phyloP scores from a whole-genome alignment of 1,140 invertebrate genomes.

The Camponotus vicinus region DNA sequence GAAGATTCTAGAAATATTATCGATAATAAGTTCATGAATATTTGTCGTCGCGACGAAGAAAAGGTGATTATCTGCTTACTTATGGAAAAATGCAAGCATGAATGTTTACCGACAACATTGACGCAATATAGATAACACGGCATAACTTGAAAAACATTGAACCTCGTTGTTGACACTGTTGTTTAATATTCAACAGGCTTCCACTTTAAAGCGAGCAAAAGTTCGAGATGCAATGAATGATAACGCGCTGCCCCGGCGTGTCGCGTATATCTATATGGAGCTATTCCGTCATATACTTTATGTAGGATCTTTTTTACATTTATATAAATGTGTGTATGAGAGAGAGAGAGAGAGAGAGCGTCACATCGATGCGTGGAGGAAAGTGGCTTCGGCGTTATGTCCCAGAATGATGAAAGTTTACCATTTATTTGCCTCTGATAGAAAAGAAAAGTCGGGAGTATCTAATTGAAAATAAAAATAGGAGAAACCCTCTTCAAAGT shows the following conservation, averaged over 20 bases:
- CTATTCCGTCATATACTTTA: slow-evolving; percentile 47
- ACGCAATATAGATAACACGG: slow-evolving; percentile 33
- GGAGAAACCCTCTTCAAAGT: background rate
- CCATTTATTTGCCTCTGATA: slow-evolving; percentile 46
- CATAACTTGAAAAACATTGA: slow-evolving; percentile 43
- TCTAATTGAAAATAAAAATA: slow-evolving; percentile 41
- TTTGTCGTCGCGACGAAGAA: background rate
- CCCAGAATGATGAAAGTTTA: slow-evolving; percentile 67
- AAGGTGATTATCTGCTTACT: slow-evolving; percentile 39
- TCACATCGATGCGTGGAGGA: slow-evolving; percentile 52
- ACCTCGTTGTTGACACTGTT: slow-evolving; percentile 52
- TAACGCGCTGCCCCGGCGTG: slow-evolving; percentile 44
- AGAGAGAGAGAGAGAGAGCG: slow-evolving; percentile 27
- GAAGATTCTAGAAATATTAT: background rate
- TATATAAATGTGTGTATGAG: too few species aligned
- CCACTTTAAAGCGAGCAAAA: slow-evolving; percentile 65
- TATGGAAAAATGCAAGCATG: slow-evolving; percentile 35
- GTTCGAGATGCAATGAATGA: slow-evolving; percentile 61
- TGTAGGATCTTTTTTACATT: slow-evolving; percentile 16
- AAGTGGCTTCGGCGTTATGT: slow-evolving; percentile 59
- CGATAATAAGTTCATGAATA: background rate
- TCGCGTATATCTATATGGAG: slow-evolving; percentile 58
- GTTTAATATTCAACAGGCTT: slow-evolving; percentile 66
- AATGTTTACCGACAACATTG: slow-evolving; percentile 17
- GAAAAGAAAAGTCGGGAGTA: slow-evolving; percentile 7